Base-by-base conservation (phyloP, 92 coral and sea anemone genomes). In the Anthopleura xanthogrammica region DNA sequence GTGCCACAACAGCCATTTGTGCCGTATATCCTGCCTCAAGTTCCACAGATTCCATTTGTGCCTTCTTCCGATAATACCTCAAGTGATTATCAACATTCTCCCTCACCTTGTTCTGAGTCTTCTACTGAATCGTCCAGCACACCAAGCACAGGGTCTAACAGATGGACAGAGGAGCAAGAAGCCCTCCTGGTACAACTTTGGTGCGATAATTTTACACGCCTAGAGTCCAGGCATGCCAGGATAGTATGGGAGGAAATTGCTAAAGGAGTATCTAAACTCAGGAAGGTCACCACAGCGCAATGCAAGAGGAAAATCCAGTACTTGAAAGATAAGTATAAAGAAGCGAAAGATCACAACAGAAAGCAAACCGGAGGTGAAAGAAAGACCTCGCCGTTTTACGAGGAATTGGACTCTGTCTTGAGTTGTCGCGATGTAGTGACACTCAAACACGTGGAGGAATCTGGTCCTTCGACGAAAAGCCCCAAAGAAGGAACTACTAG, bases 381-480 rank as follows among this genome's bases (percentile, higher is more conserved):
- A 57, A 58, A 52, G 24, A 52, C 68, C 3, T 82, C 85, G 23
- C 85, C 85, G 48, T 82, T 48, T 52, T 74, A 74, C 48, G 72
- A 82, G 11, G 80, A 82, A 23, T 73, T 82, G 7, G 80, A 74
- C 24, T 40, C 79, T 0, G 14, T 82, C 3, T 71, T 82, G 3
- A 80, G 85, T 20, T 82, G 85, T 43, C 72, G 73, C 12, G 85
- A 82, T 55, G 48, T 56, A 16, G 79, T 55, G 12, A 82, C 85
- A 9, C 77, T 82, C 22, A 60, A 82, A 48, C 79, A 82, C 80
- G 58, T 82, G 71, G 23, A n/a, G 11, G 80, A 82, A 9, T 46
- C 50, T 5, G 58, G 50, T 46, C 5, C 50, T 5, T 5, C 50
- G 50, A 46, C 50, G 9, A 46, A 9, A 5, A 46, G 50, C 9